Evolutionary conservation across 2,797 vertebrate species (phyloP), one percentile per base, ranked within the genome.

Genomic region (Ateles fusciceps): DNA sequence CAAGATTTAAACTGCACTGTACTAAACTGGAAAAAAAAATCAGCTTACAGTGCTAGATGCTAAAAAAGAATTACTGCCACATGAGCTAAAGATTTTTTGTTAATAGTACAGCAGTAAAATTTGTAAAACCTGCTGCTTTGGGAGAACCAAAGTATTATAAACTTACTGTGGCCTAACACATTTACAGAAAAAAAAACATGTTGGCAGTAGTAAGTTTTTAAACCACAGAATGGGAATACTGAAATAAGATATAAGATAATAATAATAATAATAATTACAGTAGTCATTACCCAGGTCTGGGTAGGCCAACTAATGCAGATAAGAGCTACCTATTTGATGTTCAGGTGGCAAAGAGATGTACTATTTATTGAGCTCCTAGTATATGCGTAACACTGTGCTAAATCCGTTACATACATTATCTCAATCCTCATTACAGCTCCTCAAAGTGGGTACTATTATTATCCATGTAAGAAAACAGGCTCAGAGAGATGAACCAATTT

Each of bases 401-500:
- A 28, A 88, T 86, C 2, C 15, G 64, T 96, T 85, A 85, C 3
- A 24, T 85, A 52, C 2, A 81, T 76, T 86, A 92, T 76, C 75
- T 96, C n/a, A 86, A 90, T 86, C 87, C 15, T 92, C 28, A 89
- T 15, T 74, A 86, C 15, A 87, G 59, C 19, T 13, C 9, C 44
- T 87, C 30, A 94, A 81, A 64, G 57, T 74, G 71, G 50, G 42
- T 85, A 48, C 33, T 91, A 91, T 61, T 93, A 57, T 93, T 76
- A 93, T 52, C 5, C 21, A 13, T 33, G 26, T 74, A 91, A 93
- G 61, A 86, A 95, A 86, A 90, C 13, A 81, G 30, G 33, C 72
- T 89, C 85, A 81, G 50, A 94, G 7, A 92, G 24, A 48, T 86
- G 21, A 96, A 81, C 50, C 42, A 95, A 39, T 78, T 72, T 85